Evolutionary conservation across 2,888 invertebrate species (phyloP).

Genomic region (Chymomyza amoena): DNA sequence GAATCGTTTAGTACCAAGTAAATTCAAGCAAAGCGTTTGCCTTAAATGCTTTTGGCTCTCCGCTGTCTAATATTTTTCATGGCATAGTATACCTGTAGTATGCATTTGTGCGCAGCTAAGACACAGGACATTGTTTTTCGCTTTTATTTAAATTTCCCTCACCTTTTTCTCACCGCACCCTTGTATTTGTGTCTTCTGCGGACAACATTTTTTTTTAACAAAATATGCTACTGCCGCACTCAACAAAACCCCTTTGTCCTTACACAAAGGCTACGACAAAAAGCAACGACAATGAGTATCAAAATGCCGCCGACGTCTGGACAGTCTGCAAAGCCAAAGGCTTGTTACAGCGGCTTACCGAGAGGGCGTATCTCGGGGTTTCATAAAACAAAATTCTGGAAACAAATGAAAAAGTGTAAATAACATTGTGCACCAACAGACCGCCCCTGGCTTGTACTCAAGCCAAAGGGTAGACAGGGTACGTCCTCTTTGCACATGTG

Average conservation of each 20-base stretch:
- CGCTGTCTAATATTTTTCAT: conserved; percentile 27
- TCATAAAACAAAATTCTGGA: too few relatives aligned
- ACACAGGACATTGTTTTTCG: not conserved
- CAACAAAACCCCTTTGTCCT: conserved; percentile 58
- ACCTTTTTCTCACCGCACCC: not conserved
- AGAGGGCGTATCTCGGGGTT: too few relatives aligned
- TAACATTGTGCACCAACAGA: too few relatives aligned
- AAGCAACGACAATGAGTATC: conserved; percentile 28
- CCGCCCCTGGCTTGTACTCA: too few relatives aligned
- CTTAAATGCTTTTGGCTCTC: not conserved
- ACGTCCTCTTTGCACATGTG: not conserved
- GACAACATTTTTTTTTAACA: conserved; percentile 21
- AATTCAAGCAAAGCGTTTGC: conserved; percentile 11
- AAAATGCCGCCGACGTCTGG: not conserved
- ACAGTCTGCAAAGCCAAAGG: not conserved
- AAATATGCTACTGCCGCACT: conserved; percentile 58
- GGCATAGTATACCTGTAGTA: conserved; percentile 15
- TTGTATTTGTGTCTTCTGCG: not conserved
- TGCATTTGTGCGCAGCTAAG: conserved; percentile 28
- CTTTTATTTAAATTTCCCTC: not conserved
- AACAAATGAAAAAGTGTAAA: too few relatives aligned
- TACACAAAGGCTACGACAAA: conserved; percentile 35
- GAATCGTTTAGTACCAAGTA: not conserved
- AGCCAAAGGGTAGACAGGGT: not conserved
- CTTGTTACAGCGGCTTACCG: not conserved